phyloP scores from a whole-genome alignment of 2,888 invertebrate genomes.

The Bembecia ichneumoniformis region DNA sequence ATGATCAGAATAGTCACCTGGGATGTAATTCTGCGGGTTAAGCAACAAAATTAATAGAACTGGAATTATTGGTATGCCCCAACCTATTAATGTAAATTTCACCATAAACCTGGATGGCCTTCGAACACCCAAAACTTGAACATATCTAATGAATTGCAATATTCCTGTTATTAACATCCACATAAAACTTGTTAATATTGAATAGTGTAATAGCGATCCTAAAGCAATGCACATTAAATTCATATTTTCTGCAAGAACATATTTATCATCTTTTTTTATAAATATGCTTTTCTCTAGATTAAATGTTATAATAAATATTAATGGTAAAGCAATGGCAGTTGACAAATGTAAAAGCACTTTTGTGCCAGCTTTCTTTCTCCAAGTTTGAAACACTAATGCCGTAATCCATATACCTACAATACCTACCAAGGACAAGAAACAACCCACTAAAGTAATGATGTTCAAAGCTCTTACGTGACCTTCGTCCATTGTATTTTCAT shows the following conservation, averaged over 20 bases:
- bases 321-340: conserved; percentile 72
- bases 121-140: conserved; percentile 74
- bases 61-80: conserved; percentile 74
- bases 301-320: conserved; percentile 56
- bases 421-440: conserved; percentile 71
- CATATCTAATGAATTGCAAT: conserved; percentile 78
- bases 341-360: conserved; percentile 77
- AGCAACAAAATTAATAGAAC: conserved; percentile 57
- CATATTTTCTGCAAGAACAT: conserved; percentile 26
- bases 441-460: conserved; percentile 72
- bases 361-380: conserved; percentile 76
- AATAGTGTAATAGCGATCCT: conserved; percentile 77
- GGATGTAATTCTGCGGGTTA: conserved; percentile 59
- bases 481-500: conserved; percentile 16
- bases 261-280: conserved; percentile 23
- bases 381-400: conserved; percentile 69
- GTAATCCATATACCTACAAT: conserved; percentile 73
- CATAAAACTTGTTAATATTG: conserved; percentile 76
- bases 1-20: conserved; percentile 20
- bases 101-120: conserved; percentile 74
- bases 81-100: conserved; percentile 75
- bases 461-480: conserved; percentile 62
- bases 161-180: conserved; percentile 82
- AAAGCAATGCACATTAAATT: conserved; percentile 65
- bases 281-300: conserved; percentile 43